Percentiles rank a stretch among this genome's conserved stretches.
phyloP scores from a whole-genome alignment of 2,888 invertebrate genomes.

The Gari tellinella region DNA sequence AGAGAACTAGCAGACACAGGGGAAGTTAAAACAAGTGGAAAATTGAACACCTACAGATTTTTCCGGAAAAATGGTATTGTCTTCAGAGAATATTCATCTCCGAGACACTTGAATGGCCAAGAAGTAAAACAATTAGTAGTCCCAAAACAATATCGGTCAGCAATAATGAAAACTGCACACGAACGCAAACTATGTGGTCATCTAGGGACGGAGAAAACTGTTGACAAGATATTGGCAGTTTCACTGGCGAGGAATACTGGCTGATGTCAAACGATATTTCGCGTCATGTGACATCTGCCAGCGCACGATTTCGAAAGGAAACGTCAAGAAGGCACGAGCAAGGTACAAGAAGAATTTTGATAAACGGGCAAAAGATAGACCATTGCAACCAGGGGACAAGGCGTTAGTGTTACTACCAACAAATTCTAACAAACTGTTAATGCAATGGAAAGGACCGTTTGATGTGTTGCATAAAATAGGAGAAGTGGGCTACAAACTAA shows the following conservation, averaged over 20 bases:
- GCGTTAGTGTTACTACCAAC: no score
- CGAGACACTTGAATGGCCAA: background rate
- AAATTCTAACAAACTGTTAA: no score
- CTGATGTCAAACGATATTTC: background rate
- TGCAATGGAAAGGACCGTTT: no score
- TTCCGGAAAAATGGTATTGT: background rate
- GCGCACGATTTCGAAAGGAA: conserved; percentile 10
- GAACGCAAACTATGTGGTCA: conserved; percentile 7
- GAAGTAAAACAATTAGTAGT: conserved; percentile 7
- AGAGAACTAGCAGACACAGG: no score
- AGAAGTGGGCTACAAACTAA: no score
- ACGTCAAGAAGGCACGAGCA: conserved; percentile 4
- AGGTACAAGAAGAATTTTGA: no score
- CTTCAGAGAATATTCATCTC: background rate
- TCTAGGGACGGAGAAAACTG: conserved; percentile 11
- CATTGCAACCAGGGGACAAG: no score
- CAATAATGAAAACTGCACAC: conserved; percentile 7
- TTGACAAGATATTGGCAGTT: conserved; percentile 6
- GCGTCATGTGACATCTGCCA: conserved; percentile 15
- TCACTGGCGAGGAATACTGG: conserved; percentile 4
- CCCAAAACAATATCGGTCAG: background rate
- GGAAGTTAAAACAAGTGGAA: no score
- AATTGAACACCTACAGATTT: no score
- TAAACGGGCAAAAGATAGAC: no score
- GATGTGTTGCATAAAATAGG: no score